phyloP scores from a whole-genome alignment of 2,113 vertebrate genomes.

The Dicentrarchus labrax region DNA sequence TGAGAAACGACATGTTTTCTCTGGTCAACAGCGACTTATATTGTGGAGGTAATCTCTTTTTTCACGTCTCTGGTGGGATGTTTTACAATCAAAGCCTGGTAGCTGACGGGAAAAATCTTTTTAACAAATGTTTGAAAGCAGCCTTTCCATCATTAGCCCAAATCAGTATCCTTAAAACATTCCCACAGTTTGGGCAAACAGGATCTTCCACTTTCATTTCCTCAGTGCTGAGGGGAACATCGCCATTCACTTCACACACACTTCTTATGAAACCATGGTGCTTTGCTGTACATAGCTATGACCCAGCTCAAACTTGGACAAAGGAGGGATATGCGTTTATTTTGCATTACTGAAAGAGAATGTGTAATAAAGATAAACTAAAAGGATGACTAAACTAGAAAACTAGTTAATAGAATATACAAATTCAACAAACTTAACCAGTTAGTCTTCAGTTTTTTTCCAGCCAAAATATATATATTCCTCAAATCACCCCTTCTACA shows the following conservation, averaged over 20 bases:
- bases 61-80: slow-evolving; percentile 45
- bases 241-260: not conserved
- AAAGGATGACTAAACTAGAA: not conserved
- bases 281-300: no score
- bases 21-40: slow-evolving; percentile 63
- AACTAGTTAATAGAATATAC: not conserved
- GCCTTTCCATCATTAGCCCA: slow-evolving; percentile 16
- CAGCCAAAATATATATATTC: not conserved
- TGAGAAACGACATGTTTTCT: slow-evolving; percentile 67
- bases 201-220: slow-evolving; percentile 8
- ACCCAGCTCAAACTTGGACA: not conserved
- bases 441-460: not conserved
- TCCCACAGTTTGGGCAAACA: slow-evolving; percentile 3
- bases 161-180: slow-evolving; percentile 32
- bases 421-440: not conserved
- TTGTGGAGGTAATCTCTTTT: slow-evolving; percentile 56
- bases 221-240: not conserved
- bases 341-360: not conserved
- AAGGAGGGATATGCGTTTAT: not conserved
- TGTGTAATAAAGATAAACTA: not conserved
- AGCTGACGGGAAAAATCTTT: slow-evolving; percentile 41
- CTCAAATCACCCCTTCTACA: not conserved
- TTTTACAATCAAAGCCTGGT: slow-evolving; percentile 55
- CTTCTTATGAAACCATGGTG: not conserved
- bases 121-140: slow-evolving; percentile 39